Evolutionary conservation across 2,113 vertebrate genomes (phyloP), one percentile per base, ranked within the genome.

Genomic region (Sarotherodon lohbergeri): DNA sequence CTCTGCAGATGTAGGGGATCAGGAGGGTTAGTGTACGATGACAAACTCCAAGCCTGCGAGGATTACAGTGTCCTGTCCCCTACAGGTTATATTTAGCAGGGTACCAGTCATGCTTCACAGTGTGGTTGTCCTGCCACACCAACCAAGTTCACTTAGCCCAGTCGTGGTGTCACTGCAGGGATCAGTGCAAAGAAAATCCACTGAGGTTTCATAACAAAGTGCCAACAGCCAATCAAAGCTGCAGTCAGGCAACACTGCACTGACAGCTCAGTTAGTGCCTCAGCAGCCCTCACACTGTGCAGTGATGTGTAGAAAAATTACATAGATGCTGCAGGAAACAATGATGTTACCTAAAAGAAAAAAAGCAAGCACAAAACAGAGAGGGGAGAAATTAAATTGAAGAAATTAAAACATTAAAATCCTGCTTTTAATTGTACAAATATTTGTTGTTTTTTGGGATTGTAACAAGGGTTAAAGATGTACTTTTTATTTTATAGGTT

Each of bases 41-140:
- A 82, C 89, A 89, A 39, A 80, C 43, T 83, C 63, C 19, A 41
- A 39, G 79, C 32, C 57, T 71, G 36, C 32, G 34, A 85, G 86
- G 93, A 89, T 92, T 90, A 87, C 76, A 63, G 52, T 13, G 78
- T 17, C 29, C 36, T 29, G 22, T 63, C 59, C 80, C 68, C 92
- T 71, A 10, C 55, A 12, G 88, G 76, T 73, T 94, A 94, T 90
- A 92, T 93, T 94, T 90, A 93, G 91, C 43, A 57, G 29, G 27
- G 24, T 41, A 71, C 59, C 63, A 82, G 84, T 83, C 79, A 83
- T 54, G 71, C 52, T 82, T 39, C 24, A 48, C 52, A 39, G 55
- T 46, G 46, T 48, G 56, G 56, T 46, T 34, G 7, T 73, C 24
- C 78, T 54, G 46, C 55, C 86, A 43, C 85, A 57, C 66, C 24